Evolutionary conservation across 1,140 invertebrate genomes (phyloP), one percentile per base, ranked within the genome.

Genomic region (Berghia stephanieae): DNA sequence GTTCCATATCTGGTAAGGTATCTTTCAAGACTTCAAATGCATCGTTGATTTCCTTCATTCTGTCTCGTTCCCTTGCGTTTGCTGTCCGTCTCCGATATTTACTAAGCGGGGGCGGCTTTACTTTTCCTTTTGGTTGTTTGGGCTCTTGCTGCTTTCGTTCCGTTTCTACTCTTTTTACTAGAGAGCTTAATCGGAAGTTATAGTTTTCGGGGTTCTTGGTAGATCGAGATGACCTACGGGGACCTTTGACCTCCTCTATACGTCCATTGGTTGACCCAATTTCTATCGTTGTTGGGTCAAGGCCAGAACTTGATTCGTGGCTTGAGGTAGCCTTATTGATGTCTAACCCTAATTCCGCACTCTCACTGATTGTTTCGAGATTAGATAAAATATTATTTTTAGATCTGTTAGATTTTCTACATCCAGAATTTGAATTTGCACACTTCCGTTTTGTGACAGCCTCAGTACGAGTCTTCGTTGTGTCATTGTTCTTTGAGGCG

Each of bases 51-150:
- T 96, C 95, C 69, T 93, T 90, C 95, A 97, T 96, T 66, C 96
- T 90, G 71, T 92, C 93, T 40, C 96, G 87, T 88, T 97, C 96
- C 4, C 96, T 88, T 0, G 95, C 95, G 90, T 97, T 97, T 0
- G 96, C 96, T 2, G 95, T 96, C 90, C 95, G 95, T 78, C 96
- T 91, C 31, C 95, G 90, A 89, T 97, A 97, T 88, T 96, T 97
- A 90, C 94, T 95, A 76, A 96, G 91, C 1, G 95, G 95, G 57
- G 95, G 93, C 5, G 95, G 92, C 87, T 93, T 93, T 67, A 92
- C 91, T 86, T 94, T 94, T n/a, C 92, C 89, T 75, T 92, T 91
- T 6, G 86, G 86, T 72, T 80, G 73, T 75, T 85, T 87, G 0
- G 86, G 83, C 60, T 84, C 82, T 63, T 84, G 83, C 60, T 87